These are phyloP conservation scores for Tetrao urogallus DNA, from an alignment of 2,113 vertebrate species.

Conservation along the genomic window DNA sequence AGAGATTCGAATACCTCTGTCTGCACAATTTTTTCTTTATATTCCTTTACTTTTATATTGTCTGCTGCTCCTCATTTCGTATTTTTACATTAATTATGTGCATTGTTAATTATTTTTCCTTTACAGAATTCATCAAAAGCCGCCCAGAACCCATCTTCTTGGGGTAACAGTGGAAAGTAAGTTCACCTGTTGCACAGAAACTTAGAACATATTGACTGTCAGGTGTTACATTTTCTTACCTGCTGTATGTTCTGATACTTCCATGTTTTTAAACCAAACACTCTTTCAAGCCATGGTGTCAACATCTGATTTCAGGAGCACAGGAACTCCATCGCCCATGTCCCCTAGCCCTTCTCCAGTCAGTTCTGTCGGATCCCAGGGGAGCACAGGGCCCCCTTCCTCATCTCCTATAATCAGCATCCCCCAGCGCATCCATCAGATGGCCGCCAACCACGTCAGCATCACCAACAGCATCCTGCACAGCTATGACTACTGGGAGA, in stretches of 20 bases:
- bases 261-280: background rate
- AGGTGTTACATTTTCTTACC: background rate
- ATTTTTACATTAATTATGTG: background rate
- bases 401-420: slow-evolving; percentile 91
- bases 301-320: slow-evolving; percentile 79
- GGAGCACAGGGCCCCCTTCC: slow-evolving; percentile 73
- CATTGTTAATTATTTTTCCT: slow-evolving; percentile 42
- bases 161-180: slow-evolving; percentile 91
- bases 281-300: background rate
- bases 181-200: slow-evolving; percentile 40
- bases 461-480: slow-evolving; percentile 99
- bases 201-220: background rate
- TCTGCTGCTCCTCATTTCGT: background rate
- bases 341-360: slow-evolving; percentile 86
- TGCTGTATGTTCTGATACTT: background rate
- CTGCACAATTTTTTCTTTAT: background rate
- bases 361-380: slow-evolving; percentile 84
- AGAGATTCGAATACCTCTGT: background rate
- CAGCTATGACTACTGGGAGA: slow-evolving; percentile 99
- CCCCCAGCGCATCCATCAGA: slow-evolving; percentile 98
- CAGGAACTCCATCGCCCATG: slow-evolving; percentile 81
- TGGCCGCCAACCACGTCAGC: slow-evolving; percentile 98
- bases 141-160: slow-evolving; percentile 83
- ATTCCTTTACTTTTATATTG: background rate
- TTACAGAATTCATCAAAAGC: slow-evolving; percentile 92